A percentile compares a stretch with the other conserved stretches of the same genome.
phyloP scores from a whole-genome alignment of 2,113 vertebrate species.

The Anas platyrhynchos region DNA sequence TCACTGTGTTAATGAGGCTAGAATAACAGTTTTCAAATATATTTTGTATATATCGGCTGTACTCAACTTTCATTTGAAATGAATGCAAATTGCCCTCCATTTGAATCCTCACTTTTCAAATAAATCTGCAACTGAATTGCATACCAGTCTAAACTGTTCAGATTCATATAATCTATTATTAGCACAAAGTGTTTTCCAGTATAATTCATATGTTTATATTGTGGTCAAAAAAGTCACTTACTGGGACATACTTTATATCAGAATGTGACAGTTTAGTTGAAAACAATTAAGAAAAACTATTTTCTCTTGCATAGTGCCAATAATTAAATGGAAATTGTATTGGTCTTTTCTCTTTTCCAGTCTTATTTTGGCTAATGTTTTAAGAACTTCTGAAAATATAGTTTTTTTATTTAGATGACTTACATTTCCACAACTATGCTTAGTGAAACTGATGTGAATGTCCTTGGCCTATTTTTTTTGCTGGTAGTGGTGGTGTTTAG shows the following conservation, averaged over 20 bases:
- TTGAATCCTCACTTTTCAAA: background rate
- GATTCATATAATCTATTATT: background rate
- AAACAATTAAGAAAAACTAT: background rate
- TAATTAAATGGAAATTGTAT: background rate
- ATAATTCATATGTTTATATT: background rate
- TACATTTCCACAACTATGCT: background rate
- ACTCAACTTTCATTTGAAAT: background rate
- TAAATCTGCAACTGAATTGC: background rate
- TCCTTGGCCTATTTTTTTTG: background rate
- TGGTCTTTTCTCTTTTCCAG: background rate
- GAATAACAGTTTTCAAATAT: background rate
- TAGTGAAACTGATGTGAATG: background rate
- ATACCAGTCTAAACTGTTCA: background rate
- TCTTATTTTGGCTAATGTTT: background rate
- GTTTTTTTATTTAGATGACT: background rate
- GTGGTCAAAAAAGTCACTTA: background rate
- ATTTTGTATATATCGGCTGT: background rate
- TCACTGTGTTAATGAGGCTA: background rate
- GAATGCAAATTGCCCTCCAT: background rate
- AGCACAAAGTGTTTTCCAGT: background rate
- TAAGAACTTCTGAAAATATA: background rate
- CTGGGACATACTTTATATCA: background rate
- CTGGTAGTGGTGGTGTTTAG: too few species aligned
- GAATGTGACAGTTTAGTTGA: background rate
- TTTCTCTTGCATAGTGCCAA: background rate